Percentiles rank a stretch among this genome's conserved stretches.
These are phyloP conservation scores for Betta splendens DNA, from an alignment of 2,797 vertebrate genomes.

Conservation along the genomic window DNA sequence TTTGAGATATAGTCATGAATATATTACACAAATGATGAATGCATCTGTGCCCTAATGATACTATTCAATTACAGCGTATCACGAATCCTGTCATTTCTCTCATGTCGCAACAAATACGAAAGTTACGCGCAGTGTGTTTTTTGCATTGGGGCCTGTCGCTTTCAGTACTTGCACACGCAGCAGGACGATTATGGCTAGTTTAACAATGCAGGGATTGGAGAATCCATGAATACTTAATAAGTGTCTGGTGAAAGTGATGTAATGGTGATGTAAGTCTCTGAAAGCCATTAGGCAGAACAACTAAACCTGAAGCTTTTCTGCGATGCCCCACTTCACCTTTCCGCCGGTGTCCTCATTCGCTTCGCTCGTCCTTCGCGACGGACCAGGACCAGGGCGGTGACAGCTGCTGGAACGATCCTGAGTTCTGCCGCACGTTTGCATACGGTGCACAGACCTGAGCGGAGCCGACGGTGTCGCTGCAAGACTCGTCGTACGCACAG, in stretches of 20 bases:
- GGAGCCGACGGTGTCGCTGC: conserved; percentile 58
- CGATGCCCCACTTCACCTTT: conserved; percentile 36
- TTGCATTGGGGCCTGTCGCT: conserved; percentile 38
- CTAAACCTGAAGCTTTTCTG: conserved; percentile 51
- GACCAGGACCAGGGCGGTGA: too few species aligned
- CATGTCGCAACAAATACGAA: conserved; percentile 39
- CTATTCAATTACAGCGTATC: conserved; percentile 50
- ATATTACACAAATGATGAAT: conserved; percentile 38
- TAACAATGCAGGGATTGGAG: conserved; percentile 55
- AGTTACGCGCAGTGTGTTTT: conserved; percentile 30
- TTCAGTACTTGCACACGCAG: conserved; percentile 50
- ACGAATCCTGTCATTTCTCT: conserved; percentile 38
- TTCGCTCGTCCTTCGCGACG: conserved; percentile 5
- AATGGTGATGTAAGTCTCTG: conserved; percentile 69
- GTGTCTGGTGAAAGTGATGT: conserved; percentile 64
- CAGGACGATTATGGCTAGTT: conserved; percentile 57
- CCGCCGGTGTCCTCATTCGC: conserved; percentile 3
- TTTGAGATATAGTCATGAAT: conserved; percentile 44
- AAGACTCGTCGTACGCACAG: conserved; percentile 56
- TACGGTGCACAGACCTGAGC: conserved; percentile 53
- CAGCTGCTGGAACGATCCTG: conserved; percentile 39
- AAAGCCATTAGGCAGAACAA: conserved; percentile 64
- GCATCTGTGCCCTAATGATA: conserved; percentile 33
- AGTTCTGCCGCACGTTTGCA: conserved; percentile 48
- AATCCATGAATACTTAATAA: conserved; percentile 69